phyloP scores from a whole-genome alignment of 2,888 invertebrate genomes.

The Cabera pusaria region DNA sequence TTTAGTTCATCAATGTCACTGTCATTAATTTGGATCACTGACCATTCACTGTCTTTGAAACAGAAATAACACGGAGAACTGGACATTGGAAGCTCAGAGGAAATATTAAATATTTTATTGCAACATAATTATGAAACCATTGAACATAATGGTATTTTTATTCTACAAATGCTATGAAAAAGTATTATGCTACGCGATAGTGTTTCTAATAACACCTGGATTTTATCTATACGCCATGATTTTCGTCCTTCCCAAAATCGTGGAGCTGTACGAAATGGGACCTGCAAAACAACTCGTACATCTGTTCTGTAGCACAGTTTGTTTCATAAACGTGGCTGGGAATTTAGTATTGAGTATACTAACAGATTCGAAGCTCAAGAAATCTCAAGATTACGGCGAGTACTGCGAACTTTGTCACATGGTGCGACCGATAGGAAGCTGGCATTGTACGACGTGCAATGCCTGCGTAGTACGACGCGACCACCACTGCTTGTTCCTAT shows the following conservation, averaged over 20 bases:
- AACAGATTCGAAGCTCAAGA: slow-evolving; percentile 45
- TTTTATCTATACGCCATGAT: slow-evolving; percentile 54
- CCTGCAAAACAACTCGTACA: slow-evolving; percentile 42
- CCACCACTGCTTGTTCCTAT: slow-evolving; percentile 92
- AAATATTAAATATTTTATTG: too few relatives aligned
- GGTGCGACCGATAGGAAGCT: slow-evolving; percentile 88
- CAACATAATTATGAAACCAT: too few relatives aligned
- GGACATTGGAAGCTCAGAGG: too few relatives aligned
- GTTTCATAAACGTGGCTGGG: slow-evolving; percentile 57
- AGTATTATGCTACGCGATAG: slow-evolving; percentile 36
- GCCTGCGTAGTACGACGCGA: slow-evolving; percentile 92
- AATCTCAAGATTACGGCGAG: slow-evolving; percentile 38
- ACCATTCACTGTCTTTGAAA: too few relatives aligned
- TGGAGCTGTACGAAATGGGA: slow-evolving; percentile 40
- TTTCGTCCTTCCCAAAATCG: slow-evolving; percentile 48
- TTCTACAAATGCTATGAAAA: slow-evolving; percentile 33
- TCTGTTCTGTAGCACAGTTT: slow-evolving; percentile 42
- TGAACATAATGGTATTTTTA: slow-evolving; percentile 9
- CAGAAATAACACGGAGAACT: too few relatives aligned
- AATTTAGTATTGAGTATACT: slow-evolving; percentile 56
- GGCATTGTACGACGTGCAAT: slow-evolving; percentile 93
- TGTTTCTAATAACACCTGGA: slow-evolving; percentile 49
- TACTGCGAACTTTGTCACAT: slow-evolving; percentile 90
- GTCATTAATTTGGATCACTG: too few relatives aligned
- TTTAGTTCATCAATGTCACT: too few relatives aligned